phyloP scores from a whole-genome alignment of 1,140 invertebrate genomes.

The Carcinoscorpius rotundicauda region DNA sequence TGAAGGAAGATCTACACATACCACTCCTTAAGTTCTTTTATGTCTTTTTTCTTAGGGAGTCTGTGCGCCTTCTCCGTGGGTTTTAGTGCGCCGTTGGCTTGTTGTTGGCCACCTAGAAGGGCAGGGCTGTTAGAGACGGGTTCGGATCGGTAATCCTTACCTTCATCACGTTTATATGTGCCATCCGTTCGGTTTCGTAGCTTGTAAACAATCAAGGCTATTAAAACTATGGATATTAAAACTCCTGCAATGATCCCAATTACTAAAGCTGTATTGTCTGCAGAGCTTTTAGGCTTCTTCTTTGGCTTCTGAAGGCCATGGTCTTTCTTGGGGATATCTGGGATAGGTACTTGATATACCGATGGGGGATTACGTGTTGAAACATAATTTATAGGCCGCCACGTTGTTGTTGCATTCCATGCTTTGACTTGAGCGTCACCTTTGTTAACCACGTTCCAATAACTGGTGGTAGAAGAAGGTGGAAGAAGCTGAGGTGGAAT shows the following conservation, averaged over 20 bases:
- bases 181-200: conserved; percentile 74
- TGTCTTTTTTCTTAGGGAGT: conserved; percentile 21
- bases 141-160: conserved; percentile 35
- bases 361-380: conserved; percentile 14
- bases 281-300: conserved; percentile 14
- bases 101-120: conserved; percentile 15
- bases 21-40: conserved; percentile 20
- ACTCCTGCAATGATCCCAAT: conserved; percentile 82
- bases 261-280: conserved; percentile 46
- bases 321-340: not conserved
- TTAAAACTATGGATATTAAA: conserved; percentile 76
- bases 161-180: conserved; percentile 82
- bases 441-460: not conserved
- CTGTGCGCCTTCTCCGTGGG: conserved; percentile 4
- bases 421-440: not conserved
- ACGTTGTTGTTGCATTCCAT: conserved; percentile 8
- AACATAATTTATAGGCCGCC: conserved; percentile 5
- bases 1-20: conserved; percentile 11
- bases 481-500: too few relatives aligned
- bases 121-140: conserved; percentile 26
- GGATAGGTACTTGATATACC: conserved; percentile 18
- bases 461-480: too few relatives aligned
- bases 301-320: conserved; percentile 13
- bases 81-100: conserved; percentile 5
- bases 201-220: conserved; percentile 77